Evolutionary conservation across 92 coral and sea anemone species (phyloP), one percentile per base, ranked within the genome.

Genomic region (Montipora capitata): DNA sequence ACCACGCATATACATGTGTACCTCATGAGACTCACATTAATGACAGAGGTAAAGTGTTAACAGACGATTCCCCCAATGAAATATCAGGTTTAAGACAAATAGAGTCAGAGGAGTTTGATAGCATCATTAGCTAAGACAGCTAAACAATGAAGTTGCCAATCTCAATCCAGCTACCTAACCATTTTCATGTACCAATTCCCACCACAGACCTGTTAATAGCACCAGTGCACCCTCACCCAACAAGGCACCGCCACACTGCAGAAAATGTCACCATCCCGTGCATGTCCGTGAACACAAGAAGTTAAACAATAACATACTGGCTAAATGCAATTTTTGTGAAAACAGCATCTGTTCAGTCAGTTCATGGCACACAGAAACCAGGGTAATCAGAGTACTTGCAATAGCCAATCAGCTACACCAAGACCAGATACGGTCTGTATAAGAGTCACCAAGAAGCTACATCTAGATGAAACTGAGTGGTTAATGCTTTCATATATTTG

Each of bases 401-500:
- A 56, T 13, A 56, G 62, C n/a, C 62, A 10, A 16, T 4, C 67
- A 14, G 7, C 20, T 10, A 61, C 67, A 61, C 78, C 13, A 73
- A 45, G 11, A 42, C 40, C 35, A 2, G 13, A 88, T 42, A 51
- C 10, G n/a, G 41, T 14, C 4, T 10, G n/a, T 11, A 74, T 75
- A 54, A 49, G 3, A 52, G 80, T 75, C 44, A 27, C 64, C 7
- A 52, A 15, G 9, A 56, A 10, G 13, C 44, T 20, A 12, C 66
- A 52, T 39, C 40, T 54, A 12, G 80, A 75, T 15, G 27, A 52
- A 27, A 56, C 66, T 11, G 77, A 75, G 51, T 35, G 80, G 80
- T 39, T 75, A 3, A 27, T 75, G 66, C 80, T 66, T 38, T 75
- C 77, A 18, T 43, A 73, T n/a, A 45, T 89, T 7, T 82, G 57